Conservation (phyloP, 2,797 vertebrate species). For the Petrocephalus sullivani region DNA sequence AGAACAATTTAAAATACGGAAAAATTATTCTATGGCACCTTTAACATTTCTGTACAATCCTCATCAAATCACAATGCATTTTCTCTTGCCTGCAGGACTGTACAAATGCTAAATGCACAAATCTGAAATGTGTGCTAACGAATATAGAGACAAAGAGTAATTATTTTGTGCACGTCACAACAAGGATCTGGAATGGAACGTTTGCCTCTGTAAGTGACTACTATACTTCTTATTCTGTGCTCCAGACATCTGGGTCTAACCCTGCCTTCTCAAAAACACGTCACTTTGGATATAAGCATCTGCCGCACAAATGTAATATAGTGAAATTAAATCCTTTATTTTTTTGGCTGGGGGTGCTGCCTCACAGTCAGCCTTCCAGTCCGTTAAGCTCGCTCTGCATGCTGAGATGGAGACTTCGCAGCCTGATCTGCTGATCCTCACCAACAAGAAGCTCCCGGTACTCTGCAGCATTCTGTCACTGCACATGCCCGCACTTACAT, state of each 20-base stretch:
- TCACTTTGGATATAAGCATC: neutral
- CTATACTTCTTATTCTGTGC: neutral
- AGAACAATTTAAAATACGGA: neutral
- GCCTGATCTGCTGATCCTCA: slow-evolving; percentile 68
- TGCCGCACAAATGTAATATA: neutral
- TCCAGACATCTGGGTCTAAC: neutral
- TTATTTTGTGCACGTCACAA: slow-evolving; percentile 74
- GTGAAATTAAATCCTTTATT: neutral
- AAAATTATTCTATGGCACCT: neutral
- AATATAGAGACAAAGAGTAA: slow-evolving; percentile 60
- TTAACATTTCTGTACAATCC: neutral
- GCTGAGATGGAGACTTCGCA: slow-evolving; percentile 67
- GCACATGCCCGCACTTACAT: neutral
- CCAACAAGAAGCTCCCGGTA: slow-evolving; percentile 68
- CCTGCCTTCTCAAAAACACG: neutral
- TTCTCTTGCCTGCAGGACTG: slow-evolving; percentile 64
- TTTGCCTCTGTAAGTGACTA: slow-evolving; percentile 69
- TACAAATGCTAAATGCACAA: slow-evolving; percentile 61
- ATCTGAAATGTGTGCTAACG: slow-evolving; percentile 71
- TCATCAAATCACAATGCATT: neutral
- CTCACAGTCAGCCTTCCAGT: slow-evolving; percentile 72
- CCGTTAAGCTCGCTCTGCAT: slow-evolving; percentile 58
- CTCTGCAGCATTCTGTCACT: slow-evolving; percentile 33
- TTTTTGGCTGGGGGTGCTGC: neutral
- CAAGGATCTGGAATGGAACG: slow-evolving; percentile 80